Evolutionary conservation across 2,113 vertebrate species (phyloP), one percentile per base, ranked within the genome.

Genomic region (Carassius carassius): DNA sequence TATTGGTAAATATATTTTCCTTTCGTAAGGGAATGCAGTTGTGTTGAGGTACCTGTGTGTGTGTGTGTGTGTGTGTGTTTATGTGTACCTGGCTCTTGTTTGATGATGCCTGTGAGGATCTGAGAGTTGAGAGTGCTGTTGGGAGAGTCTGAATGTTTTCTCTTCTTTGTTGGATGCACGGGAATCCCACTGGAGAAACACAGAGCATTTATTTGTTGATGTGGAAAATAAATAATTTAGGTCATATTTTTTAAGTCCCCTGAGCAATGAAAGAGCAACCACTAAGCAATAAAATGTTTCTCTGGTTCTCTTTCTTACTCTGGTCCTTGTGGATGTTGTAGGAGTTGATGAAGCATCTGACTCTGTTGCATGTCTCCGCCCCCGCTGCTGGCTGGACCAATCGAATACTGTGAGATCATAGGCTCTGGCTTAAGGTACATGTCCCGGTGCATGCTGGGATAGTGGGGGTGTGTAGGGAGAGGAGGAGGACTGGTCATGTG

Each of bases 101-200:
- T 99, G 94, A 99, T 99, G 93, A 99, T 95, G 91, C 98, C 97
- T 3, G 96, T 97, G 91, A 98, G 94, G 94, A 99, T 98, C 94
- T 99, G 98, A 79, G 96, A 94, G 41, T 97, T 99, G 90, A 99
- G 93, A 84, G 96, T 98, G 94, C 92, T 96, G 91, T 98, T 96
- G 37, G 98, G 98, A 0, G 97, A 99, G 88, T 98, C 98, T 0
- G 97, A 99, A 93, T 99, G 98, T 92, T 99, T 99, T 95, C 98
- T 93, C 93, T 99, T 99, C 94, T 99, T 99, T 76, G 98, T 94
- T 14, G 96, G 96, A 84, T 99, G 98, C 83, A 93, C 93, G 0
- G 97, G 96, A 83, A 98, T 94, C 84, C 96, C 95, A 86, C 78
- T 90, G 90, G 79, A 41, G 37, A 89, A 32, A 82, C 29, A 86